Evolutionary conservation across 2,113 vertebrate genomes (phyloP).

Genomic region (Sinocyclocheilus rhinocerous): DNA sequence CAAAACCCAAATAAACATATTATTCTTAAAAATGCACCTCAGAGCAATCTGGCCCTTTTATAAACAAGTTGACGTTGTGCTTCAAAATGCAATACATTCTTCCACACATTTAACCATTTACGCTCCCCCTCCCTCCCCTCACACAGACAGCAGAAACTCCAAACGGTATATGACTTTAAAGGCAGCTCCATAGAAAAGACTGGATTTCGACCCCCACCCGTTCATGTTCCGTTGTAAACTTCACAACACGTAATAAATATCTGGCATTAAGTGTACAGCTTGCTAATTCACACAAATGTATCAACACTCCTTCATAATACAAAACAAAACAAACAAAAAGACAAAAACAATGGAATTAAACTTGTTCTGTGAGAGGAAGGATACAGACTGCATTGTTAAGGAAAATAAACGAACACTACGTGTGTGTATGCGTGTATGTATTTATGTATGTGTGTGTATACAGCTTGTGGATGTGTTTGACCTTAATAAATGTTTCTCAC

Average conservation of each 20-base stretch:
- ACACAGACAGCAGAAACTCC: constrained; percentile 54
- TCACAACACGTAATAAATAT: constrained; percentile 70
- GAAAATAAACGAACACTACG: constrained; percentile 30
- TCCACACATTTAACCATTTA: constrained; percentile 59
- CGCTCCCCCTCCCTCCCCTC: constrained; percentile 8
- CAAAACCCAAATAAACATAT: constrained; percentile 54
- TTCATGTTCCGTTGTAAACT: constrained; percentile 59
- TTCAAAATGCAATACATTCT: constrained; percentile 76
- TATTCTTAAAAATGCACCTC: constrained; percentile 57
- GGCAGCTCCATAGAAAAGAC: constrained; percentile 66
- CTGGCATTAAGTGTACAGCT: constrained; percentile 72
- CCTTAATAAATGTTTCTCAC: constrained; percentile 66
- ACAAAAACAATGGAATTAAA: constrained; percentile 45
- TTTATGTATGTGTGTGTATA: constrained; percentile 30
- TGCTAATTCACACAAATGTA: constrained; percentile 60
- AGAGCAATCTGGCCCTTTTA: constrained; percentile 55
- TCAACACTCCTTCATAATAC: constrained; percentile 66
- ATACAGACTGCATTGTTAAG: constrained; percentile 22
- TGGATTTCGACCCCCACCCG: constrained; percentile 60
- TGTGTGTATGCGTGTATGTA: too few species aligned
- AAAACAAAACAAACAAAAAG: constrained; percentile 46
- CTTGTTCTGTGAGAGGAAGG: neutral
- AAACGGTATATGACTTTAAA: constrained; percentile 58
- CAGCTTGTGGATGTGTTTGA: constrained; percentile 47
- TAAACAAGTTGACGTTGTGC: constrained; percentile 74